phyloP scores from a whole-genome alignment of 2,797 vertebrate genomes.

The Labeo calbasu region DNA sequence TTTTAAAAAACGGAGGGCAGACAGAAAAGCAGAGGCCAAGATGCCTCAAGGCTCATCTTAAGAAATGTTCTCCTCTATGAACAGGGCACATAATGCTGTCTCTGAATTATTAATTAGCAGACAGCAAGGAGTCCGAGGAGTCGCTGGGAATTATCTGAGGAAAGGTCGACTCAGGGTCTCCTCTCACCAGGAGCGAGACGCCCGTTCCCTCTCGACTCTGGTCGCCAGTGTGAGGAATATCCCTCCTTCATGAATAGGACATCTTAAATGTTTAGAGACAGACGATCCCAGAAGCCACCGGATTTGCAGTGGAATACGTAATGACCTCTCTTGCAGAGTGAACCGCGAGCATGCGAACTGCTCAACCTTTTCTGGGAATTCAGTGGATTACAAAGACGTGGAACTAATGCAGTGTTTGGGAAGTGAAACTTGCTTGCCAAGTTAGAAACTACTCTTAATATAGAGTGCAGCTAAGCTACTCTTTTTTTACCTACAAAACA shows the following conservation, averaged over 20 bases:
- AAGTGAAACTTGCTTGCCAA: neutral
- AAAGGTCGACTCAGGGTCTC: slow-evolving; percentile 68
- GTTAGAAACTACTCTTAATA: neutral
- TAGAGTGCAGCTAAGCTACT: neutral
- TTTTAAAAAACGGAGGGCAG: neutral
- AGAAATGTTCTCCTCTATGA: slow-evolving; percentile 59
- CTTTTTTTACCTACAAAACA: neutral
- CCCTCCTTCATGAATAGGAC: neutral
- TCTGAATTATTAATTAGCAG: slow-evolving; percentile 73
- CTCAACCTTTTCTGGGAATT: slow-evolving; percentile 11
- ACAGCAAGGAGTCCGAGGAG: slow-evolving; percentile 65
- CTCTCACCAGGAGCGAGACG: slow-evolving; percentile 58
- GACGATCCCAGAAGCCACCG: neutral
- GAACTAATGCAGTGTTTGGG: slow-evolving; percentile 6
- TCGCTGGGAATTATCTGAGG: slow-evolving; percentile 65
- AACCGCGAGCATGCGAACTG: neutral
- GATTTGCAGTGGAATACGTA: slow-evolving; percentile 6
- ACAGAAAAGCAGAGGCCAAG: slow-evolving; percentile 32
- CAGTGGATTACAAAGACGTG: slow-evolving; percentile 12
- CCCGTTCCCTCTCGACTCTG: slow-evolving; percentile 32
- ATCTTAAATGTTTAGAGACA: slow-evolving; percentile 19
- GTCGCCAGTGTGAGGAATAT: slow-evolving; percentile 26
- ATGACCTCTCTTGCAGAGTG: neutral
- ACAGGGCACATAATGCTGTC: slow-evolving; percentile 63
- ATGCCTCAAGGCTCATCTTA: slow-evolving; percentile 33